Evolutionary conservation across 1,140 invertebrate species (phyloP), one percentile per base, ranked within the genome.

Genomic region (Drosophila mojavensis): DNA sequence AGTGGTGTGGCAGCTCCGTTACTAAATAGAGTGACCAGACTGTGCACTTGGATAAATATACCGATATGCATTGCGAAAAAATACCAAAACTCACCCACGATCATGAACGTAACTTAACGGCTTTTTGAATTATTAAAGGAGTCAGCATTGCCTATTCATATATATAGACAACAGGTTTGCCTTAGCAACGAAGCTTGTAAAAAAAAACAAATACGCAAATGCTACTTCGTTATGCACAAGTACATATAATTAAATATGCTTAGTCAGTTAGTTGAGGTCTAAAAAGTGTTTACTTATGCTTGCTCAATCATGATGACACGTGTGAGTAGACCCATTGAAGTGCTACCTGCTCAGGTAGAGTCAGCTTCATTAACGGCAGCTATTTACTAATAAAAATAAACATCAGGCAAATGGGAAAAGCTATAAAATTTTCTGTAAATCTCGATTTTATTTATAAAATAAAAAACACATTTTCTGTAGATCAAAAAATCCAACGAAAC

Each of bases 391-490:
- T 39, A 13, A 62, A 62, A n/a, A 41, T 33, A 47, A 47, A 65
- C 15, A 45, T 30, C 11, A 33, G 2, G 11, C 24, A n/a, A 17
- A 17, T 17, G 17, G 17, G 17, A 17, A 17, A 17, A 17, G 1
- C 17, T 17, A 17, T 1, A 17, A 17, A 17, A 59, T 59, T 33
- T 61, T 78, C 62, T 72, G 69, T 72, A 62, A 79, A 86, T 88
- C 79, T 86, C 76, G 77, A 83, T 83, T 86, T 86, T 89, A 86
- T 86, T 86, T 86, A 86, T 86, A 86, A 86, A 86, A 86, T 86
- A 86, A 86, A 86, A 78, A 86, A 88, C 83, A 88, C 83, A 86
- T 88, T 63, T 63, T 88, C 75, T 67, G 65, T 88, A 78, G 79
- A 74, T 88, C 59, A 82, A 74, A 70, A 78, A 88, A 88, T 82